These are phyloP conservation scores for Spea hammondii DNA, from an alignment of 2,797 vertebrate genomes.

Conservation along the genomic window DNA sequence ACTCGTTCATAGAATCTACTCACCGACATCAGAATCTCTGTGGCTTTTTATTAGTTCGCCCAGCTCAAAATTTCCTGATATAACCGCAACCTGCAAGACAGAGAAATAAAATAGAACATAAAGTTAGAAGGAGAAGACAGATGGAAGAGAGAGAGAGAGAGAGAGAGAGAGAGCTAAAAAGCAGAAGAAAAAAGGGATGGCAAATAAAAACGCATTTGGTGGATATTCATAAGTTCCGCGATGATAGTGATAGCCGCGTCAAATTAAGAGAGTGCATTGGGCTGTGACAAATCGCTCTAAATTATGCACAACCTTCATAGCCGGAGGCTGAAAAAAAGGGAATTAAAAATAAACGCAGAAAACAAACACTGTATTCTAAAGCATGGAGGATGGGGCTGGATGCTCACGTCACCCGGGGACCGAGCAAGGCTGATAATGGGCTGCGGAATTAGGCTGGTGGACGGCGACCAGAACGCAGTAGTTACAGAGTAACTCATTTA, in stretches of 20 bases:
- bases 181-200: neutral
- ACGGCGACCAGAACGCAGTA: too few species aligned
- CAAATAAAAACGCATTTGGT: neutral
- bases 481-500: too few species aligned
- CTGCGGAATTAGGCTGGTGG: too few species aligned
- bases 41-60: conserved; percentile 92
- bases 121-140: neutral
- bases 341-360: conserved; percentile 27
- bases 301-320: conserved; percentile 31
- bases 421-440: too few species aligned
- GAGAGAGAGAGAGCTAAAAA: conserved; percentile 5
- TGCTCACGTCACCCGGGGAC: conserved; percentile 6
- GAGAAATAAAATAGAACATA: neutral
- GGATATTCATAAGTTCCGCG: too few species aligned
- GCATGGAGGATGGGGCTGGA: neutral
- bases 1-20: conserved; percentile 54
- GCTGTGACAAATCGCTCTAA: conserved; percentile 33
- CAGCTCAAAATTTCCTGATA: conserved; percentile 90
- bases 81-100: conserved; percentile 80
- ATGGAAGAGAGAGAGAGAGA: neutral
- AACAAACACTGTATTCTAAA: conserved; percentile 14
- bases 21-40: conserved; percentile 82
- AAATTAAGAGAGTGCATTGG: conserved; percentile 12
- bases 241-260: conserved; percentile 3
- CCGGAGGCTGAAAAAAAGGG: neutral